A percentile compares a stretch with the other conserved stretches of the same genome.
Evolutionary conservation across 2,113 vertebrate species (phyloP).

Genomic region (Nannobrachium achirus): DNA sequence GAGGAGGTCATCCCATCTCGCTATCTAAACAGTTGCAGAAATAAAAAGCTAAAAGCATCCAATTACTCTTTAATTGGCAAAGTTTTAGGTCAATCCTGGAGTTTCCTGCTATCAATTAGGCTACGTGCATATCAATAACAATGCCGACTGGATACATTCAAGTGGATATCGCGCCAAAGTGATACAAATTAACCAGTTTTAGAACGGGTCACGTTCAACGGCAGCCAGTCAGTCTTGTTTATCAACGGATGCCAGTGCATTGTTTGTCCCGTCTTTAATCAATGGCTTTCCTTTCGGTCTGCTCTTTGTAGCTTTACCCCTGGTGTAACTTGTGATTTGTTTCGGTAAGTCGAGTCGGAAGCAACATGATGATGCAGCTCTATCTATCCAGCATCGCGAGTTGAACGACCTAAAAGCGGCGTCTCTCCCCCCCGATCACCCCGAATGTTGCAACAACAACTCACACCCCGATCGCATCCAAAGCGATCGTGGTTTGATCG

Average conservation of each 20-base stretch:
- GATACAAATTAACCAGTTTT: slow-evolving; percentile 67
- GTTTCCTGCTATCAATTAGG: neutral
- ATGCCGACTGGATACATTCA: slow-evolving; percentile 30
- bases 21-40: slow-evolving; percentile 11
- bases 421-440: slow-evolving; percentile 42
- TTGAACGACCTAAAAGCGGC: slow-evolving; percentile 72
- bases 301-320: slow-evolving; percentile 64
- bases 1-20: slow-evolving; percentile 42
- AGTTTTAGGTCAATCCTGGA: neutral
- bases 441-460: slow-evolving; percentile 43
- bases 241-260: slow-evolving; percentile 2
- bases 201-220: slow-evolving; percentile 22
- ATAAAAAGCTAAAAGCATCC: slow-evolving; percentile 14
- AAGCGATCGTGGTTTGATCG: slow-evolving; percentile 39
- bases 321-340: slow-evolving; percentile 80
- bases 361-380: slow-evolving; percentile 81
- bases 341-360: slow-evolving; percentile 76
- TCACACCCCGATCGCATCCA: slow-evolving; percentile 17
- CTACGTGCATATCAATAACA: neutral
- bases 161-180: slow-evolving; percentile 65
- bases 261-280: slow-evolving; percentile 47
- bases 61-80: neutral
- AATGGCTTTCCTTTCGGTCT: slow-evolving; percentile 54
- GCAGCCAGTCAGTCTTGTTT: slow-evolving; percentile 11
- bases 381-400: slow-evolving; percentile 77